Conservation (phyloP, 2,797 vertebrate genomes). For the Echeneis naucrates region DNA sequence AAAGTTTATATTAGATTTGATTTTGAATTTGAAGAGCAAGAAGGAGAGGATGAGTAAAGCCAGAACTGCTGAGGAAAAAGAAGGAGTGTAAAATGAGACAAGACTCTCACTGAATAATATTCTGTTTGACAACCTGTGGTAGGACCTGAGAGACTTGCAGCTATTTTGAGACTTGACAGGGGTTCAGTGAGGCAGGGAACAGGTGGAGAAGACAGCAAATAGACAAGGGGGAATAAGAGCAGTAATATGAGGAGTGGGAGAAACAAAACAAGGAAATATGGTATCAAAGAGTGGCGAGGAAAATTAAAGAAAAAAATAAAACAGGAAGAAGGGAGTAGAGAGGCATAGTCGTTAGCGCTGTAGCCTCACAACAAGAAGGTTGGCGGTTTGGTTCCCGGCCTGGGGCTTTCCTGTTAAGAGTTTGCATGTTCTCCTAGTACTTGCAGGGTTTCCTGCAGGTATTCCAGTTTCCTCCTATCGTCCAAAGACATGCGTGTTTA, state of each 20-base stretch:
- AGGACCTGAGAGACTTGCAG: slow-evolving; percentile 52
- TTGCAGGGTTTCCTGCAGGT: no score
- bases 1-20: slow-evolving; percentile 14
- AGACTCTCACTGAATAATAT: slow-evolving; percentile 60
- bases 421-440: no score
- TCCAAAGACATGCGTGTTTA: no score
- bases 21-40: slow-evolving; percentile 24
- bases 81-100: slow-evolving; percentile 54
- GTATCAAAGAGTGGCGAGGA: slow-evolving; percentile 11
- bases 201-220: slow-evolving; percentile 3
- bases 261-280: slow-evolving; percentile 13
- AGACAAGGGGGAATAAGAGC: slow-evolving; percentile 3
- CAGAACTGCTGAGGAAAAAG: slow-evolving; percentile 23
- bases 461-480: no score
- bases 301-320: not conserved
- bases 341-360: no score
- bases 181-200: slow-evolving; percentile 23
- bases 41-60: slow-evolving; percentile 27
- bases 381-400: no score
- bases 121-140: slow-evolving; percentile 48
- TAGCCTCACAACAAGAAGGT: no score
- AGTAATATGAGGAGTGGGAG: not conserved
- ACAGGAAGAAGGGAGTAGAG: not conserved
- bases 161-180: slow-evolving; percentile 41
- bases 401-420: no score